Percentiles rank a stretch among this genome's conserved stretches.
These are phyloP conservation scores for Bellardia bayeri DNA, from an alignment of 2,888 invertebrate genomes.

Conservation along the genomic window DNA sequence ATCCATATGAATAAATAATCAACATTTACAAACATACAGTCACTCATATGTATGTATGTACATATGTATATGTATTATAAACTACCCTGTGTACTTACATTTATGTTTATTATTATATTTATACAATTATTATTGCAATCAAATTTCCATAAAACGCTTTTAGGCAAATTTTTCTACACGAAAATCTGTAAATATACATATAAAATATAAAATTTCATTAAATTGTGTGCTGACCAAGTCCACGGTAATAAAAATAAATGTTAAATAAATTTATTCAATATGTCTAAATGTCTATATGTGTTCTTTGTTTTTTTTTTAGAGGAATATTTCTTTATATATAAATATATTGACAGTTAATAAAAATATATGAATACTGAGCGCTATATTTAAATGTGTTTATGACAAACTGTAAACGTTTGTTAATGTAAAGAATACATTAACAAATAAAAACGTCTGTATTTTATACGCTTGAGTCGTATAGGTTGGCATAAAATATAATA, in stretches of 20 bases:
- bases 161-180: conserved; percentile 24
- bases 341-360: conserved; percentile 9
- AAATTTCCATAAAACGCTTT: conserved; percentile 41
- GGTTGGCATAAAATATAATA: no score
- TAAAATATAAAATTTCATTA: conserved; percentile 15
- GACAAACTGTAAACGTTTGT: background rate
- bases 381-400: background rate
- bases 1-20: conserved; percentile 24
- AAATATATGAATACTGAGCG: background rate
- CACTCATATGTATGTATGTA: background rate
- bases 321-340: background rate
- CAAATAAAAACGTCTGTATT: no score
- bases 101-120: background rate
- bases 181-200: conserved; percentile 17
- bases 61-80: background rate
- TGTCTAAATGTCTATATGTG: background rate
- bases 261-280: conserved; percentile 11
- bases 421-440: background rate
- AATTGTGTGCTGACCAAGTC: background rate
- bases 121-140: conserved; percentile 35
- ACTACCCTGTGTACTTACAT: background rate
- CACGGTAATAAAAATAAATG: conserved; percentile 12
- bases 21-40: conserved; percentile 1
- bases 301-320: background rate
- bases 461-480: no score